phyloP scores from a whole-genome alignment of 92 coral and sea anemone genomes.

The Palythoa caribaeorum region DNA sequence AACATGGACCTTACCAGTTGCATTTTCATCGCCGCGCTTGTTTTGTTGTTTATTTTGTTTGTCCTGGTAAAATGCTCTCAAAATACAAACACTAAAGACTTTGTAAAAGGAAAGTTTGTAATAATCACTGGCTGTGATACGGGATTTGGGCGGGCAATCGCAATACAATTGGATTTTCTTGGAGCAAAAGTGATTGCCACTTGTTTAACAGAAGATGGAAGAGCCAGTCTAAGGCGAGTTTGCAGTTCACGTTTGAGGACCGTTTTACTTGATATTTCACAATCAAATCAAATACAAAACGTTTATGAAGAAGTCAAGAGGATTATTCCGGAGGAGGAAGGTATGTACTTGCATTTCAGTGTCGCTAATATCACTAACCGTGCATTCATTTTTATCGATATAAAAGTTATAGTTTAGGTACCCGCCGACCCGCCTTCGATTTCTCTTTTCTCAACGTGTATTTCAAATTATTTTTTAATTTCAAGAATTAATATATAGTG shows the following conservation, averaged over 20 bases:
- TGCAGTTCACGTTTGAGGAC: conserved; percentile 48
- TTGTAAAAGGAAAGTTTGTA: conserved; percentile 25
- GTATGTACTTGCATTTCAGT: conserved; percentile 14
- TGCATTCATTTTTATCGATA: too few relatives aligned
- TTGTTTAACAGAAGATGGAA: conserved; percentile 55
- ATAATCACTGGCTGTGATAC: conserved; percentile 69
- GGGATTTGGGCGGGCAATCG: conserved; percentile 62
- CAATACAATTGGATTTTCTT: conserved; percentile 49
- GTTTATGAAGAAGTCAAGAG: conserved; percentile 52
- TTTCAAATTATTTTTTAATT: too few relatives aligned
- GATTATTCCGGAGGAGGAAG: conserved; percentile 34
- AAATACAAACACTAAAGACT: background rate
- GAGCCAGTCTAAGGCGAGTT: conserved; percentile 31
- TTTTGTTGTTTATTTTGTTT: background rate
- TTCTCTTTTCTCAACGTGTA: too few relatives aligned
- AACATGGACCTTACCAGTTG: conserved; percentile 9
- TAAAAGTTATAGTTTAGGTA: too few relatives aligned
- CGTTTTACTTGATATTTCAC: conserved; percentile 53
- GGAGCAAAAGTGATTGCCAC: conserved; percentile 65
- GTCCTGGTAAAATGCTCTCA: background rate
- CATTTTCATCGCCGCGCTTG: background rate
- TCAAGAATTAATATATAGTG: too few relatives aligned
- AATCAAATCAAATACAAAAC: conserved; percentile 50
- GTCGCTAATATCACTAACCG: background rate
- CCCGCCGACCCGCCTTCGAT: too few relatives aligned